These are phyloP conservation scores for Thamnaconus septentrionalis DNA, from an alignment of 2,113 vertebrate genomes.

Conservation along the genomic window DNA sequence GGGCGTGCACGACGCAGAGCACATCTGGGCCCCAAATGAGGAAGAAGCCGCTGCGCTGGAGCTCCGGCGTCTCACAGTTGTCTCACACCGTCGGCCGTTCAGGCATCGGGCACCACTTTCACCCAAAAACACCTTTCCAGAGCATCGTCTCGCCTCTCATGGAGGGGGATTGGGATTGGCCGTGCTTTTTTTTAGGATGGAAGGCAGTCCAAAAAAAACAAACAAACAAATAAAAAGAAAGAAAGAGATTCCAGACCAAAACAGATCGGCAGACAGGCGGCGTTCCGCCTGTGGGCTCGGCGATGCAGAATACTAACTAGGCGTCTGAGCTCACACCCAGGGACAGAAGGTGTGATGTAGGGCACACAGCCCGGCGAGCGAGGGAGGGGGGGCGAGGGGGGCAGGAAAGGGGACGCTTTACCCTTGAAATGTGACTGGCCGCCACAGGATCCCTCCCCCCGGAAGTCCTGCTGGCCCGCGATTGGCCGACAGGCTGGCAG, in stretches of 20 bases:
- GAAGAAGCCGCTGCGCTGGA: neutral
- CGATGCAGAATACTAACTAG: conserved; percentile 69
- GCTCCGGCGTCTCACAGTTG: conserved; percentile 33
- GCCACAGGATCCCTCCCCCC: conserved; percentile 10
- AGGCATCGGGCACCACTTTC: conserved; percentile 33
- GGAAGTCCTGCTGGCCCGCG: neutral
- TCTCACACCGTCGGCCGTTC: conserved; percentile 53
- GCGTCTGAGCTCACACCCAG: conserved; percentile 38
- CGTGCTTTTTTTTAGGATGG: conserved; percentile 49
- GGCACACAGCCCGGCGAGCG: conserved; percentile 13
- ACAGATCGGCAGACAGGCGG: conserved; percentile 54
- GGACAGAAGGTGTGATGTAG: conserved; percentile 42
- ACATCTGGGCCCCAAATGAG: neutral
- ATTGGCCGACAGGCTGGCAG: conserved; percentile 16
- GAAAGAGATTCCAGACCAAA: no score
- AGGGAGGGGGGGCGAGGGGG: neutral
- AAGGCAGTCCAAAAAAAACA: neutral
- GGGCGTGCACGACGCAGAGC: conserved; percentile 1
- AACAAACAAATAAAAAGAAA: no score
- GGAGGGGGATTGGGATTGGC: conserved; percentile 1
- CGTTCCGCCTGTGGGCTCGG: conserved; percentile 48
- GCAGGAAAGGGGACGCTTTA: conserved; percentile 25
- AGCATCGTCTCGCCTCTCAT: conserved; percentile 56
- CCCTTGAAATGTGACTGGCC: conserved; percentile 50
- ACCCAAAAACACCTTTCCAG: conserved; percentile 49